phyloP scores from a whole-genome alignment of 2,888 invertebrate species.

The Keiferia lycopersicella region DNA sequence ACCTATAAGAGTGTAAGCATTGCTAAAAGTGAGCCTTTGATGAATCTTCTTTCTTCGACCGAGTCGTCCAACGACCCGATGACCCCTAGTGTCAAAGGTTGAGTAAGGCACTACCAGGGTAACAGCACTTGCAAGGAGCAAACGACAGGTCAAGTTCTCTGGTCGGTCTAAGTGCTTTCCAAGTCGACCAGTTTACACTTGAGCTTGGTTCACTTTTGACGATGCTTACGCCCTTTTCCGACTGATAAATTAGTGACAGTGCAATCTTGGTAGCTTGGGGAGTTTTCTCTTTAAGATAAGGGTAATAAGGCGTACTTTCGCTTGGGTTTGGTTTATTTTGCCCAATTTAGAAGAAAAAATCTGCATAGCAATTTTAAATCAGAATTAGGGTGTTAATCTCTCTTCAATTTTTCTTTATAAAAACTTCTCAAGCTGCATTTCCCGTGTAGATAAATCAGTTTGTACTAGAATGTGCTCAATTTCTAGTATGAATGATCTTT shows the following conservation, averaged over 20 bases:
- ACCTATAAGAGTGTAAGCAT: neutral
- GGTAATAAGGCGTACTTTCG: neutral
- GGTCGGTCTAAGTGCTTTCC: no score
- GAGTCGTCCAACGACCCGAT: no score
- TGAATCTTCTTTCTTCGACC: no score
- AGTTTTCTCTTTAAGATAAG: constrained; percentile 17
- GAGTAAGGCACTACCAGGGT: no score
- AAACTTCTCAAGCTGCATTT: constrained; percentile 15
- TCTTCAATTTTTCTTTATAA: neutral
- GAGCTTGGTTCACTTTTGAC: constrained; percentile 31
- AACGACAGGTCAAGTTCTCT: no score
- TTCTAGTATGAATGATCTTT: neutral
- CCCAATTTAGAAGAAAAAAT: neutral
- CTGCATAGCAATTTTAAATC: neutral
- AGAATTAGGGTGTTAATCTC: neutral
- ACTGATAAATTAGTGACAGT: constrained; percentile 46
- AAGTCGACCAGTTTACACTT: neutral
- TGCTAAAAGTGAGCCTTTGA: no score
- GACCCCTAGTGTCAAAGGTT: no score
- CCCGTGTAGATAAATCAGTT: neutral
- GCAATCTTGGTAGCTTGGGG: constrained; percentile 48
- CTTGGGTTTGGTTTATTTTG: neutral
- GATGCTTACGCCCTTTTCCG: constrained; percentile 39
- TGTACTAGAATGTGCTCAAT: constrained; percentile 2
- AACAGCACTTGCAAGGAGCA: no score